phyloP scores from a whole-genome alignment of 2,113 vertebrate species.

The Lamprotornis superbus region DNA sequence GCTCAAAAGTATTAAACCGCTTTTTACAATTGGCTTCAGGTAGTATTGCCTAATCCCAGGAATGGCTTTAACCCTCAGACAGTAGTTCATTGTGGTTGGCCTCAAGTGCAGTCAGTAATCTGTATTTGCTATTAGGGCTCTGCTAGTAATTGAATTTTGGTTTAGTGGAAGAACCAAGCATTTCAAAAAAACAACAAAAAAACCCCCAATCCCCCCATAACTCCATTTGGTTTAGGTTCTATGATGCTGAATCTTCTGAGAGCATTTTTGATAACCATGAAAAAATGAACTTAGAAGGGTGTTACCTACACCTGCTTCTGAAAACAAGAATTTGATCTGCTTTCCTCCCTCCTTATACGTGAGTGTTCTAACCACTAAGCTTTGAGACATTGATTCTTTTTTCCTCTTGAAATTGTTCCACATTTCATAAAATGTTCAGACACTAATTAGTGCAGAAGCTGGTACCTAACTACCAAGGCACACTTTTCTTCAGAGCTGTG shows the following conservation, averaged over 20 bases:
- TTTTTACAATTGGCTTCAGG: slow-evolving; percentile 3
- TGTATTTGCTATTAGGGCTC: slow-evolving; percentile 30
- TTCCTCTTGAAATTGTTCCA: neutral
- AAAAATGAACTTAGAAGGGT: neutral
- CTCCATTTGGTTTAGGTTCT: neutral
- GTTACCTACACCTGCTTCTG: neutral
- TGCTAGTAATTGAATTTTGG: slow-evolving; percentile 43
- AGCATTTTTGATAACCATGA: neutral
- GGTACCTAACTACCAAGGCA: neutral
- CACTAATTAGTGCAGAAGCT: slow-evolving; percentile 34
- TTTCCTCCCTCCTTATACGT: neutral
- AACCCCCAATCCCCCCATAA: fast-evolving
- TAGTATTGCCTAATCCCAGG: slow-evolving; percentile 32
- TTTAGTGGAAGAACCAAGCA: slow-evolving; percentile 14
- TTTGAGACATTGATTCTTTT: neutral
- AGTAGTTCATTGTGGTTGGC: slow-evolving; percentile 30
- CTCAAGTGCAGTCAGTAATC: slow-evolving; percentile 48
- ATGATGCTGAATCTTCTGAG: neutral
- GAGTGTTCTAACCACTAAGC: neutral
- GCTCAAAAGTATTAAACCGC: slow-evolving; percentile 6
- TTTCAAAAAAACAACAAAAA: neutral
- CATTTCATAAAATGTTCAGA: neutral
- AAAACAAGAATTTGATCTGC: neutral
- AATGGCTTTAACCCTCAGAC: slow-evolving; percentile 32
- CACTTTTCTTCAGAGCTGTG: slow-evolving; percentile 5